Evolutionary conservation across 2,113 vertebrate species (phyloP).

Genomic region (Calidris pugnax): DNA sequence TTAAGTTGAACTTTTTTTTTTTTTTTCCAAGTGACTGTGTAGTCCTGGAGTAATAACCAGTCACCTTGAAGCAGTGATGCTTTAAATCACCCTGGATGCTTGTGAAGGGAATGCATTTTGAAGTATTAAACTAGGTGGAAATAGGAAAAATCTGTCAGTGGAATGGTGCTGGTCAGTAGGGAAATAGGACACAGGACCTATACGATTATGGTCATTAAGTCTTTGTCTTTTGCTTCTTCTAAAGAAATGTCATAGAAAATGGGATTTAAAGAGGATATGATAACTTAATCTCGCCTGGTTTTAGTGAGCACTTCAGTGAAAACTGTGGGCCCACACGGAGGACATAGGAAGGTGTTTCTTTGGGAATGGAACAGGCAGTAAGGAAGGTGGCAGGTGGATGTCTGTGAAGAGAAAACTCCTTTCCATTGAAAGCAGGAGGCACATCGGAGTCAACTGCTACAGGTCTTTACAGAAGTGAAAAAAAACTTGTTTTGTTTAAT

Average conservation of each 20-base stretch:
- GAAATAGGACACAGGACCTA: neutral
- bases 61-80: neutral
- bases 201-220: fast-evolving
- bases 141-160: neutral
- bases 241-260: neutral
- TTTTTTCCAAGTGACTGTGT: neutral
- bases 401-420: neutral
- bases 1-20: neutral
- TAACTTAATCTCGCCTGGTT: neutral
- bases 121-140: neutral
- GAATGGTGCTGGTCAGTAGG: neutral
- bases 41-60: neutral
- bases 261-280: neutral
- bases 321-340: fast-evolving
- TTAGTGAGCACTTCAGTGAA: neutral
- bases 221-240: neutral
- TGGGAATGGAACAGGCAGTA: neutral
- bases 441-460: fast-evolving
- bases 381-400: neutral
- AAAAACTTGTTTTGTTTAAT: neutral
- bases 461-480: neutral
- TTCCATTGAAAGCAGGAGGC: neutral
- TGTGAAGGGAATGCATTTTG: neutral
- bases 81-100: no score
- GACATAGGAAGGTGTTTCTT: neutral